A percentile compares a stretch with the other conserved stretches of the same genome.
Evolutionary conservation across 2,797 vertebrate species (phyloP).

Genomic region (Pogonophryne albipinna): DNA sequence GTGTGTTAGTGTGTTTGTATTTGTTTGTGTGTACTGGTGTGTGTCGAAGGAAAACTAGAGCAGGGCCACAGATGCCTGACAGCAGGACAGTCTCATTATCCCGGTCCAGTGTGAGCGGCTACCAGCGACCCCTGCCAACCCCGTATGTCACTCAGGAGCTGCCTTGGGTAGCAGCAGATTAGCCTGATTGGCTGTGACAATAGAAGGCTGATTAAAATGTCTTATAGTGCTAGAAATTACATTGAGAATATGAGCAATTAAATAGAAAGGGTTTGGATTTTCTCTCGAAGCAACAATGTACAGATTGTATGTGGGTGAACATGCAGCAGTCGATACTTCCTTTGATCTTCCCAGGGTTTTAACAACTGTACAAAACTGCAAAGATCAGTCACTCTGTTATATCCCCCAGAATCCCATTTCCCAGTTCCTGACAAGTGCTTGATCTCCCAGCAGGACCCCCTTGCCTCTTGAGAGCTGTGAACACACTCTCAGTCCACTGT

Average conservation of each 20-base stretch:
- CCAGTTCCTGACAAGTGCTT: constrained; percentile 6
- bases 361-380: constrained; percentile 28
- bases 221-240: constrained; percentile 16
- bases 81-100: constrained; percentile 77
- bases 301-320: background rate
- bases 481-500: constrained; percentile 34
- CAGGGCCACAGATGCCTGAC: constrained; percentile 75
- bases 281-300: background rate
- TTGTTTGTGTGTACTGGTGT: constrained; percentile 13
- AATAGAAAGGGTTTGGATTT: background rate
- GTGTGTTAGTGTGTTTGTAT: constrained; percentile 10
- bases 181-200: constrained; percentile 50
- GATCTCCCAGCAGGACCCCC: constrained; percentile 43
- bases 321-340: background rate
- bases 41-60: constrained; percentile 51
- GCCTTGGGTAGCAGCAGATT: constrained; percentile 50
- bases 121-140: constrained; percentile 60
- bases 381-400: constrained; percentile 25
- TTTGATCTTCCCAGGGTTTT: constrained; percentile 12
- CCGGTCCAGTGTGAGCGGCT: constrained; percentile 52
- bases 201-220: constrained; percentile 36
- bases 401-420: background rate
- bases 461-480: constrained; percentile 37
- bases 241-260: background rate
- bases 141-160: constrained; percentile 68